Conservation (phyloP, 2,888 invertebrate species). For the Oxystoma pomonae region DNA sequence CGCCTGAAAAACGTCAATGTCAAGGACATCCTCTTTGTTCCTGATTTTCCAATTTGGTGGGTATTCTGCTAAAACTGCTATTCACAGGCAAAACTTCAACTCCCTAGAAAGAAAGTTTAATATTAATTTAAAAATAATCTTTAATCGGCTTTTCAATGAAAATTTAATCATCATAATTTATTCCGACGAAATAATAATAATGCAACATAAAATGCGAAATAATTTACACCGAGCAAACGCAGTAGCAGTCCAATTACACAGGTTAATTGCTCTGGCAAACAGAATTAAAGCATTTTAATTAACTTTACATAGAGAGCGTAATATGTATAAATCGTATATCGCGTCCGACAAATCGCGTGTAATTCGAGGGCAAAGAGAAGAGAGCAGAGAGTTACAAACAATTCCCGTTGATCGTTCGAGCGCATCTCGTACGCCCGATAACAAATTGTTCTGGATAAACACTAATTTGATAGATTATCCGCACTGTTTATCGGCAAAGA, state of each 20-base stretch:
- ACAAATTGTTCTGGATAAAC: constrained; percentile 39
- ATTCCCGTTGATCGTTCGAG: constrained; percentile 1
- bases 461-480: constrained; percentile 48
- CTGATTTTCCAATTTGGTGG: no score
- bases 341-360: constrained; percentile 18
- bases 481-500: constrained; percentile 46
- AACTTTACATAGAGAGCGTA: neutral
- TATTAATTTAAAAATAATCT: no score
- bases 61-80: no score
- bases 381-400: neutral
- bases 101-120: no score
- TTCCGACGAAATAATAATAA: no score
- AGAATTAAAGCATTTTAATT: constrained; percentile 1
- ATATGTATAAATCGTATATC: neutral
- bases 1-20: no score
- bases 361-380: constrained; percentile 17
- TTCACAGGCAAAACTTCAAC: no score
- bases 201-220: no score
- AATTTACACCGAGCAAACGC: neutral
- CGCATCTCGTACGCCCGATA: constrained; percentile 23
- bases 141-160: no score
- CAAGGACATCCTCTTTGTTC: no score
- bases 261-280: constrained; percentile 1
- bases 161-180: no score
- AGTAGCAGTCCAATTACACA: constrained; percentile 1